phyloP scores from a whole-genome alignment of 2,113 vertebrate genomes.

The Baryphthengus martii region DNA sequence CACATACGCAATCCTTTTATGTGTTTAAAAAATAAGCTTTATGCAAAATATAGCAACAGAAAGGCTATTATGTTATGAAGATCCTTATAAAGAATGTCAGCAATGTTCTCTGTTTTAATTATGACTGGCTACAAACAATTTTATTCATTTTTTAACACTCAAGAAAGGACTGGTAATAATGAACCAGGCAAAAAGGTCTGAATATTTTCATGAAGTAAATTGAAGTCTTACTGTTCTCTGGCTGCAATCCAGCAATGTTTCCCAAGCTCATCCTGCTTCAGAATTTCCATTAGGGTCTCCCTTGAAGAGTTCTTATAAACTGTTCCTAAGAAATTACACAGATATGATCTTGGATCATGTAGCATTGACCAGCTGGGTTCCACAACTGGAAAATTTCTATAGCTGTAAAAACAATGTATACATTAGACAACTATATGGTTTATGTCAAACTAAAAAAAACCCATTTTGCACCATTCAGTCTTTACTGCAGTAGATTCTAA shows the following conservation, averaged over 20 bases:
- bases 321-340: conserved; percentile 95
- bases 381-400: conserved; percentile 90
- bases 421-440: neutral
- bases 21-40: neutral
- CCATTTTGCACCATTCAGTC: neutral
- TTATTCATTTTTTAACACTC: neutral
- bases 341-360: conserved; percentile 81
- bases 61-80: neutral
- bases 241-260: conserved; percentile 85
- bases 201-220: neutral
- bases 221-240: conserved; percentile 87
- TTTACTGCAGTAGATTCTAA: neutral
- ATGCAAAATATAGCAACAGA: neutral
- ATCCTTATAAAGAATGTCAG: neutral
- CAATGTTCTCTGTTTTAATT: neutral
- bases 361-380: conserved; percentile 86
- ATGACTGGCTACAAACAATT: neutral
- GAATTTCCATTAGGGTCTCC: conserved; percentile 83
- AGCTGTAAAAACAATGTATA: conserved; percentile 75
- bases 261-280: conserved; percentile 81
- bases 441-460: neutral
- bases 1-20: neutral
- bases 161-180: neutral
- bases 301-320: conserved; percentile 95
- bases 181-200: neutral